Conservation (phyloP, 2,888 invertebrate species). For the Leucophenga maculata region DNA sequence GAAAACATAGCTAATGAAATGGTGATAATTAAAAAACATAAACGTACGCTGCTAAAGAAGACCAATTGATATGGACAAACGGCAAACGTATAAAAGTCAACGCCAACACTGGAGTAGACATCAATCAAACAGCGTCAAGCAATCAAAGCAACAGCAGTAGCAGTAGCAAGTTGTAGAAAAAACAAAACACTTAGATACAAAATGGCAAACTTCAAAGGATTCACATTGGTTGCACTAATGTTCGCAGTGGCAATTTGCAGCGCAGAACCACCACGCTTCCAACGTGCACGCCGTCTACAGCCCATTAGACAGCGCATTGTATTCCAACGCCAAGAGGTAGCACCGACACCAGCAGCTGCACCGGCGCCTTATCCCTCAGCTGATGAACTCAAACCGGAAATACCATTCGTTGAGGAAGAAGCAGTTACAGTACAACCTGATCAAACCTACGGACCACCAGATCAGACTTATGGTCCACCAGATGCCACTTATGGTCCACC, state of each 20-base stretch:
- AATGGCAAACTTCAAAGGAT: constrained; percentile 1
- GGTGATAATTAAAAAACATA: constrained; percentile 7
- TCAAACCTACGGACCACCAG: constrained; percentile 54
- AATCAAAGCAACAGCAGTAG: background rate
- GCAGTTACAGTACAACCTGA: constrained; percentile 45
- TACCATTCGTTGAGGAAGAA: constrained; percentile 23
- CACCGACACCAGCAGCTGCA: background rate
- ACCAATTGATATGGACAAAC: too few relatives aligned
- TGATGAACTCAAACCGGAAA: constrained; percentile 28
- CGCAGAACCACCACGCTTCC: constrained; percentile 14
- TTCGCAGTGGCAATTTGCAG: background rate
- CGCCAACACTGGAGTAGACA: background rate
- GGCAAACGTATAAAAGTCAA: background rate
- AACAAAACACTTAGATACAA: background rate
- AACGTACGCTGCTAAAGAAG: too few relatives aligned
- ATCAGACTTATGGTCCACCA: constrained; percentile 41
- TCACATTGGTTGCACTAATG: background rate
- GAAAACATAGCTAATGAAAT: background rate
- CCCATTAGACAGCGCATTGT: background rate
- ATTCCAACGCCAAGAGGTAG: constrained; percentile 5
- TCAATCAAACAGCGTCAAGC: constrained; percentile 1
- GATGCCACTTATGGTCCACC: constrained; percentile 54
- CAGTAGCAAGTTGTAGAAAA: background rate
- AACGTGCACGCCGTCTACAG: background rate
- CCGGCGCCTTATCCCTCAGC: constrained; percentile 10